Base-by-base conservation (phyloP, 2,888 invertebrate genomes). In the Psylliodes chrysocephalus region DNA sequence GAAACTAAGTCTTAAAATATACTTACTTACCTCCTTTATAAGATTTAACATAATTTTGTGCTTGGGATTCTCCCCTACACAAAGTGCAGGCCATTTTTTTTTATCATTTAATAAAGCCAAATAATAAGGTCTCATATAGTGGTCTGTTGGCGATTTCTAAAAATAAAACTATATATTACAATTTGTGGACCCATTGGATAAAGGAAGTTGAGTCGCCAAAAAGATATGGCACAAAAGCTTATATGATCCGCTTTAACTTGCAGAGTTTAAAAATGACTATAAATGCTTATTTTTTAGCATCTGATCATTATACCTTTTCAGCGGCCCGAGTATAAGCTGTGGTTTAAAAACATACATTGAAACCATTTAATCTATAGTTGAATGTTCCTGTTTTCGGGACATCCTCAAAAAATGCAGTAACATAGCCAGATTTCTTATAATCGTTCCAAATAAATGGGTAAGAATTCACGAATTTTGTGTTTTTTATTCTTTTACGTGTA, bases 361-460 rank as follows among this genome's bases (percentile, higher is more conserved):
- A 97, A 0, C 97, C 97, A 71, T 92, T 92, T 78, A 96, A 86
- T 6, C 97, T 87, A 81, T 94, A 95, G 1, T 94, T 94, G 79
- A 96, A 98, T 0, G 94, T 95, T 0, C 96, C 96, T 18, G 91
- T 87, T 74, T 86, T 84, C 0, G 94, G 92, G 72, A 90, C 87
- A 78, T 98, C 97, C 79, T 98, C 97, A 73, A 91, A 91, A 80
- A 91, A 97, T 0, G 91, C 92, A 1, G 94, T 93, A 19, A 89
- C 86, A 75, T 90, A 90, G 74, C 93, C 92, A 53, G 87, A 85
- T 1, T 87, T 82, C 55, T 87, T 87, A 71, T 90, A 90, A 55
- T 91, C 88, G 70, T 92, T 90, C 91, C 96, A 96, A 68, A 96
- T 87, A 83, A 95, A 92, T 0, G 95, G 94, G 83, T 93, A 93